Base-by-base conservation (phyloP, 1,140 invertebrate species). In the Holcopasites calliopsidis region DNA sequence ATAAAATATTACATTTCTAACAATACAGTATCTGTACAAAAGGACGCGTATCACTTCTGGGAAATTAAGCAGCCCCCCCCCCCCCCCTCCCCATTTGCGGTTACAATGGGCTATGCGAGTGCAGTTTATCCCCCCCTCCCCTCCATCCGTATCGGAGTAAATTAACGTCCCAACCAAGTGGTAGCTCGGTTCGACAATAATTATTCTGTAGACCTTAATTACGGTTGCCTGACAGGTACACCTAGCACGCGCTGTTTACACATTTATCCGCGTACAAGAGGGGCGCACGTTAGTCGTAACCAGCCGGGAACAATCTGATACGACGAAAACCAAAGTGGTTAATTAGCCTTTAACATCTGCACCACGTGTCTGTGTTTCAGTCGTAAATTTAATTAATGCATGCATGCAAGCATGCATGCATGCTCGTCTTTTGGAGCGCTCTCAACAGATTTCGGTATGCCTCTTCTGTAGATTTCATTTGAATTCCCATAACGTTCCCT, bases 131-230 rank as follows among this genome's bases (percentile, higher is more conserved):
- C 10, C 35, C 11, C 38, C n/a, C n/a, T n/a, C n/a, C n/a, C n/a
- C n/a, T n/a, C n/a, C n/a, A n/a, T n/a, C n/a, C n/a, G n/a, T 35
- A 44, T 54, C n/a, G 6, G 10, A 5, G n/a, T 54, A n/a, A 64
- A 64, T 73, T 64, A 54, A 54, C 21, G 33, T 21, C 8, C 31
- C 1, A n/a, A 6, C 31, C 28, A 60, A 50, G 31, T 42, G 23
- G 16, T 13, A 23, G n/a, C 35, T 28, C 35, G 4, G 35, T 31
- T 42, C 10, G 47, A 64, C 28, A 54, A 73, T 64, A 64, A 64
- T 64, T 64, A 73, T 64, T 33, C 35, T 21, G 23, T 21, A 38
- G 23, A 26, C 38, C 26, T 44, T 73, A 54, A 73, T 64, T 54
- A 54, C 33, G 49, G 64, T 52, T 54, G 54, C 33, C 35, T 16